Conservation (phyloP, 2,113 vertebrate genomes). For the Cynocephalus volans region DNA sequence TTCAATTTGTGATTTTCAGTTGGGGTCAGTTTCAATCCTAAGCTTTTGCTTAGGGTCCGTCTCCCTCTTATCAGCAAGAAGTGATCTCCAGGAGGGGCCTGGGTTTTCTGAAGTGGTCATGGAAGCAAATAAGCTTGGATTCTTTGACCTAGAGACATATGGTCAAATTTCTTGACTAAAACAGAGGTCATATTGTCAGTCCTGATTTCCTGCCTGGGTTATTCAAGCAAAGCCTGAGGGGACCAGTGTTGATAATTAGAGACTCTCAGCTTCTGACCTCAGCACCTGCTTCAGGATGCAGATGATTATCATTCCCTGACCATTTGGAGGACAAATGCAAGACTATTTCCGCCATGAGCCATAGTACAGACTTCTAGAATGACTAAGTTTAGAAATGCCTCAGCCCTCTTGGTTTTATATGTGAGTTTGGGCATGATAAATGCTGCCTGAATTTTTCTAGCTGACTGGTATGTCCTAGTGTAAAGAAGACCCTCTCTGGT, state of each 20-base stretch:
- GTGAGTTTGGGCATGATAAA: neutral
- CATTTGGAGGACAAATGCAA: slow-evolving; percentile 53
- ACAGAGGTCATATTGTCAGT: slow-evolving; percentile 11
- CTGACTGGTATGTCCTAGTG: neutral
- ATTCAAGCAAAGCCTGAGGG: slow-evolving; percentile 47
- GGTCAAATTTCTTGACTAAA: slow-evolving; percentile 48
- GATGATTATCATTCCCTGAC: neutral
- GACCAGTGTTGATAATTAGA: slow-evolving; percentile 61
- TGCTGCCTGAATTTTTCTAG: neutral
- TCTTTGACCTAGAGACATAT: slow-evolving; percentile 64
- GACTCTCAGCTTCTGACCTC: slow-evolving; percentile 44
- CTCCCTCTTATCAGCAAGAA: neutral
- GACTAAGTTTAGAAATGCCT: neutral
- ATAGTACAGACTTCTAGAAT: neutral
- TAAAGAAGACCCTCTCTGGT: neutral
- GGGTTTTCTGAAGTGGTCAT: neutral
- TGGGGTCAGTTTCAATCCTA: neutral
- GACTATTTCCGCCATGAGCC: neutral
- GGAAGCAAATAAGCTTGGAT: neutral
- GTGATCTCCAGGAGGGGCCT: neutral
- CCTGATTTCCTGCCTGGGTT: slow-evolving; percentile 13
- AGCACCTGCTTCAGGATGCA: slow-evolving; percentile 60
- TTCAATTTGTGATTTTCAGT: neutral
- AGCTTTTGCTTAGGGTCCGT: neutral
- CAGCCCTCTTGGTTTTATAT: neutral